These are phyloP conservation scores for Allobates femoralis DNA, from an alignment of 2,797 vertebrate genomes.

Conservation along the genomic window DNA sequence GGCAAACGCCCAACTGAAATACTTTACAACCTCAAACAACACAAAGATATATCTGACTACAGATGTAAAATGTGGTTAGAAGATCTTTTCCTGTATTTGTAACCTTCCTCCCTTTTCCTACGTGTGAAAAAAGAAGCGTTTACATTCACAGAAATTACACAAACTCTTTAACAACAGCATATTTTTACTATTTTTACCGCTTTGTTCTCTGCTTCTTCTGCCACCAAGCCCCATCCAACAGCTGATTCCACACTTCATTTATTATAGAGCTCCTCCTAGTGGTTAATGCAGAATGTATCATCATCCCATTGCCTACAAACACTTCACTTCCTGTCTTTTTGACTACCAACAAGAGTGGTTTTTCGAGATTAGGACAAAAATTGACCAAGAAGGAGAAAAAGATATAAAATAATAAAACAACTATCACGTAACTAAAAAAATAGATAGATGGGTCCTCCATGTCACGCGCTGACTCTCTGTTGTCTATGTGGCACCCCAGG, in stretches of 20 bases:
- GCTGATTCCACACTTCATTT: background rate
- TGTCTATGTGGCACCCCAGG: too few relatives aligned
- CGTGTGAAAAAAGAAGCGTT: background rate
- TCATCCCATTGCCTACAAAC: background rate
- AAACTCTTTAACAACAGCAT: background rate
- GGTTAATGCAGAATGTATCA: background rate
- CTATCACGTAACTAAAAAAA: too few relatives aligned
- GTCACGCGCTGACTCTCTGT: too few relatives aligned
- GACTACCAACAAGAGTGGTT: background rate
- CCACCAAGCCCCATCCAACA: background rate
- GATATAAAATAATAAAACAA: too few relatives aligned
- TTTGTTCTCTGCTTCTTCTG: background rate
- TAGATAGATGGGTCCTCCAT: too few relatives aligned
- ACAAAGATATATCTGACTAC: conserved; percentile 59
- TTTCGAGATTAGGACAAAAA: too few relatives aligned
- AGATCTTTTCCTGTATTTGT: conserved; percentile 70
- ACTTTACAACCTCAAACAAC: conserved; percentile 69
- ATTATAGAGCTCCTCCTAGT: background rate
- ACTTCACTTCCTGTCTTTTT: background rate
- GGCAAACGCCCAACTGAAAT: conserved; percentile 72
- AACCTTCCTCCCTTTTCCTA: conserved; percentile 54
- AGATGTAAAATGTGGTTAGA: conserved; percentile 66
- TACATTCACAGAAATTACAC: background rate
- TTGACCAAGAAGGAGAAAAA: too few relatives aligned
- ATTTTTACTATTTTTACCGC: background rate